These are phyloP conservation scores for Xyrichtys novacula DNA, from an alignment of 2,797 vertebrate species.

Conservation along the genomic window DNA sequence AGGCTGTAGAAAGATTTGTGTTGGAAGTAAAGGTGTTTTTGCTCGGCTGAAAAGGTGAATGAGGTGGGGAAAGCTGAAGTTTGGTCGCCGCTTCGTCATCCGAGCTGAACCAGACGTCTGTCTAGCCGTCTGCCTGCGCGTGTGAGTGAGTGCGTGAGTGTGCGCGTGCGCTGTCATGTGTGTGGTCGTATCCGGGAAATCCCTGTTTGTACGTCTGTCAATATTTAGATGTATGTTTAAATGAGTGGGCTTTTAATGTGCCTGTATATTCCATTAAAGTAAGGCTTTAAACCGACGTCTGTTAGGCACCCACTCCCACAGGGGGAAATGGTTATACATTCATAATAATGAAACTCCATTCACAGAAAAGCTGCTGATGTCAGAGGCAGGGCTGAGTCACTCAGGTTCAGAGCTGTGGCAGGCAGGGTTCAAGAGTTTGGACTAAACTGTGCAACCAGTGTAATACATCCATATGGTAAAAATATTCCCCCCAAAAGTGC, in stretches of 20 bases:
- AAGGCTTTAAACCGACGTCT: background rate
- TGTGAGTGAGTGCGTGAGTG: background rate
- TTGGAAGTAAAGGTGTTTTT: background rate
- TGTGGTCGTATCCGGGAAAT: slow-evolving; percentile 61
- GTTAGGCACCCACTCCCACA: slow-evolving; percentile 3
- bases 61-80: slow-evolving; percentile 34
- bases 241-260: background rate
- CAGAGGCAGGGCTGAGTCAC: slow-evolving; percentile 27
- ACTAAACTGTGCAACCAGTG: background rate
- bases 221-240: background rate
- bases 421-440: background rate
- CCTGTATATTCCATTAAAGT: slow-evolving; percentile 5
- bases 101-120: slow-evolving; percentile 71
- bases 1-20: background rate
- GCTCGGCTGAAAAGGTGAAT: background rate
- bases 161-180: slow-evolving; percentile 5
- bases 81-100: slow-evolving; percentile 69
- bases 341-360: slow-evolving; percentile 19
- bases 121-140: slow-evolving; percentile 54
- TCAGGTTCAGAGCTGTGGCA: slow-evolving; percentile 5
- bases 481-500: too few relatives aligned
- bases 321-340: slow-evolving; percentile 4
- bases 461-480: too few relatives aligned
- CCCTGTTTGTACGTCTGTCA: slow-evolving; percentile 29
- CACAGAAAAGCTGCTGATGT: slow-evolving; percentile 38